Conservation (phyloP, 2,888 invertebrate genomes). For the Anthrax anthrax region DNA sequence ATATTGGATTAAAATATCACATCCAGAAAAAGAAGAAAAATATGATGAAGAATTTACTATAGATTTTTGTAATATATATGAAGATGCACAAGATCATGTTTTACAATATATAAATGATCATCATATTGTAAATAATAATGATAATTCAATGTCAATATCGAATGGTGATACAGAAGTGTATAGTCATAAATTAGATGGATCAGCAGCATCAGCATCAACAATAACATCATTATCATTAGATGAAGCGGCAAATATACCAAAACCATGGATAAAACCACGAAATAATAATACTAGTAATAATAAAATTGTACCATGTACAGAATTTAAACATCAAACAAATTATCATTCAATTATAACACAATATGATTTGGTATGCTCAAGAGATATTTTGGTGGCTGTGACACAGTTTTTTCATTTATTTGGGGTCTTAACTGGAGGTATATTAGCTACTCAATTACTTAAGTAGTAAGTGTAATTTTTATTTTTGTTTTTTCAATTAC, state of each 20-base stretch:
- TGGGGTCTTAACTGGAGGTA: constrained; percentile 37
- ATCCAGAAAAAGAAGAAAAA: constrained; percentile 31
- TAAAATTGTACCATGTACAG: constrained; percentile 29
- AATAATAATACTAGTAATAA: constrained; percentile 25
- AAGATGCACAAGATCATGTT: constrained; percentile 31
- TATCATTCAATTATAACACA: constrained; percentile 34
- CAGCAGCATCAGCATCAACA: constrained; percentile 1
- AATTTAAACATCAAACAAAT: constrained; percentile 28
- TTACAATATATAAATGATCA: constrained; percentile 21
- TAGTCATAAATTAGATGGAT: too few relatives aligned
- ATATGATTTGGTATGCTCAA: constrained; percentile 36
- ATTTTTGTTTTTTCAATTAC: not conserved
- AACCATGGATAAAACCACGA: constrained; percentile 27
- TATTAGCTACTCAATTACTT: constrained; percentile 32
- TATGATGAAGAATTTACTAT: constrained; percentile 32
- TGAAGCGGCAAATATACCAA: constrained; percentile 16
- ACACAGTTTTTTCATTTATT: constrained; percentile 38
- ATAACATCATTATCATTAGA: not conserved
- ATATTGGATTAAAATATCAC: constrained; percentile 32
- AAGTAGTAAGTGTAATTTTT: constrained; percentile 27
- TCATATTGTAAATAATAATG: too few relatives aligned
- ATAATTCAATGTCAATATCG: too few relatives aligned
- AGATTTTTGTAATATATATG: constrained; percentile 33
- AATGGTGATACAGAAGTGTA: too few relatives aligned
- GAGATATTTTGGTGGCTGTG: constrained; percentile 34